Evolutionary conservation across 1,140 invertebrate species (phyloP).

Genomic region (Drosophila leontia): DNA sequence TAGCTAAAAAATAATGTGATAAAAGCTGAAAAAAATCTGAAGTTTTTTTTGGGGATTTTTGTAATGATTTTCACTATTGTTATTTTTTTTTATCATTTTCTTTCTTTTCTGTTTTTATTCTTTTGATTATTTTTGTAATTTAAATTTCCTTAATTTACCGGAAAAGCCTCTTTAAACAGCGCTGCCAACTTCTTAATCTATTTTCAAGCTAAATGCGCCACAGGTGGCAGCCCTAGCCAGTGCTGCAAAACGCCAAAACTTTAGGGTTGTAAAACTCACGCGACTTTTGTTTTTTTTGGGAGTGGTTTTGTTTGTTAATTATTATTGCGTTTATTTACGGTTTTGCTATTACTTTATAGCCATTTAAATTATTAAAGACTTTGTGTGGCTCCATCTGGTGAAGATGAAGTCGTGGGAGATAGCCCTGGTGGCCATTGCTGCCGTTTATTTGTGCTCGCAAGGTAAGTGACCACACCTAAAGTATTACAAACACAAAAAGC

Average conservation of each 20-base stretch:
- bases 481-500: neutral
- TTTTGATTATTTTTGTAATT: no score
- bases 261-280: conserved; percentile 18
- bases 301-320: conserved; percentile 66
- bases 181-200: neutral
- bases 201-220: neutral
- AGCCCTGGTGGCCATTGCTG: conserved; percentile 50
- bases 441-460: conserved; percentile 64
- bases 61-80: no score
- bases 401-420: conserved; percentile 67
- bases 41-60: no score
- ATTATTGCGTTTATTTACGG: conserved; percentile 26
- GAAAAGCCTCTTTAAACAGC: neutral
- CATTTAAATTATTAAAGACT: neutral
- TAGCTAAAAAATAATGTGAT: no score
- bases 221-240: conserved; percentile 14
- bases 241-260: neutral
- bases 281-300: conserved; percentile 48
- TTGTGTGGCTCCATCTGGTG: neutral
- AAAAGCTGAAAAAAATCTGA: no score
- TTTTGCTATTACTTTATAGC: conserved; percentile 1
- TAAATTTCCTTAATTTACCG: no score
- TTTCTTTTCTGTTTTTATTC: no score
- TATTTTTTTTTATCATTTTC: no score
- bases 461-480: conserved; percentile 69